Percentiles rank a stretch among this genome's conserved stretches.
Evolutionary conservation across 2,888 invertebrate genomes (phyloP).

Genomic region (Pimpla rufipes): DNA sequence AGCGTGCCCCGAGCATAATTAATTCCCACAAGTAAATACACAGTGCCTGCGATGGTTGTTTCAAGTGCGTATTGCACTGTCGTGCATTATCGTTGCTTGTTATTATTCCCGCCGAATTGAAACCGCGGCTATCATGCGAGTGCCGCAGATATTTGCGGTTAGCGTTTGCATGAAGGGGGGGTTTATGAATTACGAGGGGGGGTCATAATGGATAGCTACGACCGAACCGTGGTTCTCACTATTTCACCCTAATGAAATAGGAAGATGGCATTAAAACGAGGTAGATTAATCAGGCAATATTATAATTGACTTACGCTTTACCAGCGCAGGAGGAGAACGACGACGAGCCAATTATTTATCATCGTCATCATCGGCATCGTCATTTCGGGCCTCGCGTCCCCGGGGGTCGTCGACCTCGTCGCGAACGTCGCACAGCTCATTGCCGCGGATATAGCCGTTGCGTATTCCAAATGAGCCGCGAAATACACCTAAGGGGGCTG

Average conservation of each 20-base stretch:
- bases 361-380: conserved; percentile 11
- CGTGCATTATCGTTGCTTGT: conserved; percentile 28
- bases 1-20: conserved; percentile 41
- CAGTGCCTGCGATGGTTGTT: background rate
- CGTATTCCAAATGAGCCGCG: conserved; percentile 24
- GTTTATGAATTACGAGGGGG: conserved; percentile 7
- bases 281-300: background rate
- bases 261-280: background rate
- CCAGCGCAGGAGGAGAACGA: background rate
- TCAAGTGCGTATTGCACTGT: background rate
- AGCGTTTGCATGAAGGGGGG: background rate
- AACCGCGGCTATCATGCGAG: background rate
- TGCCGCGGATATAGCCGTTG: background rate
- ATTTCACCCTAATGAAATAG: conserved; percentile 5
- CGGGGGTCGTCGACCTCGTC: conserved; percentile 14
- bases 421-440: conserved; percentile 10
- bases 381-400: conserved; percentile 2
- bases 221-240: conserved; percentile 16
- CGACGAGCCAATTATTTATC: background rate
- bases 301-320: background rate
- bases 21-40: conserved; percentile 38
- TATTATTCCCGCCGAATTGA: conserved; percentile 21
- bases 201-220: conserved; percentile 5
- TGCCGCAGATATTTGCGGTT: background rate
- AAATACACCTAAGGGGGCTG: conserved; percentile 21